Percentiles rank a stretch among this genome's conserved stretches.
phyloP scores from a whole-genome alignment of 1,140 invertebrate genomes.

The Chironomus striatipennis region DNA sequence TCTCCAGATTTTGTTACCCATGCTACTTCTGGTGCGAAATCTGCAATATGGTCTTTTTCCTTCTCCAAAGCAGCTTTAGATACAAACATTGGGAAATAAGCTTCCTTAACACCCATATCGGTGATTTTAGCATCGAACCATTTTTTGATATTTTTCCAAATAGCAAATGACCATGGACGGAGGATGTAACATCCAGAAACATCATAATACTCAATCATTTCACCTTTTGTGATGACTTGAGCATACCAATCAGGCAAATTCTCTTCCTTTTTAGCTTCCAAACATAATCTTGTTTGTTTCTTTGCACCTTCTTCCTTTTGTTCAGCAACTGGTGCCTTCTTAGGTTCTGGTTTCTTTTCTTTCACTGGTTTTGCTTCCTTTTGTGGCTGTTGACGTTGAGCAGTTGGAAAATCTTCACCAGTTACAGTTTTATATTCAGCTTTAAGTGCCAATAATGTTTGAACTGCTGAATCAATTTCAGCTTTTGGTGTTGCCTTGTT shows the following conservation, averaged over 20 bases:
- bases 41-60: conserved; percentile 94
- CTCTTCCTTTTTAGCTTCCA: conserved; percentile 88
- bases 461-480: conserved; percentile 60
- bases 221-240: conserved; percentile 95
- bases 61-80: conserved; percentile 80
- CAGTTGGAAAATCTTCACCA: conserved; percentile 53
- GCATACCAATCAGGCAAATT: conserved; percentile 98
- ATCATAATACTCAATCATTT: conserved; percentile 99
- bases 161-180: conserved; percentile 91
- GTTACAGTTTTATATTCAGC: conserved; percentile 66
- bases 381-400: conserved; percentile 35
- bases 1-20: conserved; percentile 98
- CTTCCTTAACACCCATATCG: conserved; percentile 88
- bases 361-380: conserved; percentile 34
- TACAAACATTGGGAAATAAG: conserved; percentile 98
- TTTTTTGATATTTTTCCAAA: conserved; percentile 88
- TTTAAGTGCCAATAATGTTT: conserved; percentile 66
- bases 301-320: conserved; percentile 50
- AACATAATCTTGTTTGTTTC: conserved; percentile 84
- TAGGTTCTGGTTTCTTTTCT: conserved; percentile 40
- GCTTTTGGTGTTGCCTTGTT: conserved; percentile 43
- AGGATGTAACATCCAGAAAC: conserved; percentile 98
- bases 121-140: conserved; percentile 90
- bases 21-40: conserved; percentile 98
- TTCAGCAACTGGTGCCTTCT: conserved; percentile 29